Percentiles rank a stretch among this genome's conserved stretches.
phyloP scores from a whole-genome alignment of 2,113 vertebrate genomes.

The Astur gentilis region DNA sequence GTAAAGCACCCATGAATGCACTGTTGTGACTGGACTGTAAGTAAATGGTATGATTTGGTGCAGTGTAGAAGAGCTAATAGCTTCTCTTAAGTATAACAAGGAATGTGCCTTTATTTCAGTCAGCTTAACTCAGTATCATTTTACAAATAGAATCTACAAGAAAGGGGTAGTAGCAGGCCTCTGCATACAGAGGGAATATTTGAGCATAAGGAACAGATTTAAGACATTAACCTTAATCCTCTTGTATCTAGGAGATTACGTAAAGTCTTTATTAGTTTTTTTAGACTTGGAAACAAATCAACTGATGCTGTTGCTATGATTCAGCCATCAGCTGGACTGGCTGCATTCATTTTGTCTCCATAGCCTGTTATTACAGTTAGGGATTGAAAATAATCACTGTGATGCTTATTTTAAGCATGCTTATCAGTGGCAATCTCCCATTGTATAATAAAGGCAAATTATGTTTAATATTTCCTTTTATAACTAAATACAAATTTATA shows the following conservation, averaged over 20 bases:
- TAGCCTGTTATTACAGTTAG: neutral
- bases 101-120: neutral
- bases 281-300: constrained; percentile 13
- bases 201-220: neutral
- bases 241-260: neutral
- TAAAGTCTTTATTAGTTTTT: neutral
- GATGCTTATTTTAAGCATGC: neutral
- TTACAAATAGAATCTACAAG: neutral
- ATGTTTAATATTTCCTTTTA: neutral
- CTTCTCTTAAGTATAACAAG: neutral
- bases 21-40: neutral
- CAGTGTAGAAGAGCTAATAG: neutral
- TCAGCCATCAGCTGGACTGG: neutral
- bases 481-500: neutral
- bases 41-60: neutral
- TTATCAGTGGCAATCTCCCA: neutral
- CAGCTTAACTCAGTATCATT: neutral
- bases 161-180: neutral
- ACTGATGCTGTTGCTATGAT: constrained; percentile 7
- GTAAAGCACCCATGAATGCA: neutral
- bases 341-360: neutral
- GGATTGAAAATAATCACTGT: neutral
- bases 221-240: neutral
- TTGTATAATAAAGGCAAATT: neutral
- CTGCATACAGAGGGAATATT: neutral